Conservation (phyloP, 2,888 invertebrate species). For the Tolmerus cingulatus region DNA sequence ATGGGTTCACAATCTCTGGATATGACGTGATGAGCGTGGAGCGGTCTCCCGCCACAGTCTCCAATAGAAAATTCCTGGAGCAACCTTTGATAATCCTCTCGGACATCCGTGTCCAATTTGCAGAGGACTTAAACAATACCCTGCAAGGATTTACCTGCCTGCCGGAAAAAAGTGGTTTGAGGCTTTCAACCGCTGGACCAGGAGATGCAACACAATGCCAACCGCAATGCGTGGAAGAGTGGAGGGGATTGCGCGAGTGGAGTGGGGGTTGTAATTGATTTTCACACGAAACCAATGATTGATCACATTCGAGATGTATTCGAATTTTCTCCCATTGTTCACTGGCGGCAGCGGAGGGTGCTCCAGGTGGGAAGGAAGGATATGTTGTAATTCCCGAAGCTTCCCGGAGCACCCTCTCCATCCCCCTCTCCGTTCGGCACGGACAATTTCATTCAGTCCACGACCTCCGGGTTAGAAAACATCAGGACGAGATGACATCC, state of each 20-base stretch:
- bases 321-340: not conserved
- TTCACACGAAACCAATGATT: not conserved
- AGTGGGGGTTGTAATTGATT: not conserved
- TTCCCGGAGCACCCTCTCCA: not conserved
- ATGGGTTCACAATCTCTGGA: not conserved
- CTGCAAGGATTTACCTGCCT: not conserved
- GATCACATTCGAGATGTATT: not conserved
- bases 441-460: not conserved
- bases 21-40: not conserved
- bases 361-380: not conserved
- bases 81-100: not conserved
- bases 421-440: not conserved
- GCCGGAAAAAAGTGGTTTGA: not conserved
- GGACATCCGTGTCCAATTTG: not conserved
- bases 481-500: not conserved
- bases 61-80: not conserved
- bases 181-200: not conserved
- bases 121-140: not conserved
- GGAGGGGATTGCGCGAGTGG: not conserved
- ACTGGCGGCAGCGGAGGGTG: not conserved
- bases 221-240: not conserved
- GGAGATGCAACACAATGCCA: not conserved
- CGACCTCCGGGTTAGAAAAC: not conserved
- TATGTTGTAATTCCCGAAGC: not conserved
- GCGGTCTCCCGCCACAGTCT: not conserved